phyloP scores from a whole-genome alignment of 2,888 invertebrate genomes.

The Auanema freiburgensis region DNA sequence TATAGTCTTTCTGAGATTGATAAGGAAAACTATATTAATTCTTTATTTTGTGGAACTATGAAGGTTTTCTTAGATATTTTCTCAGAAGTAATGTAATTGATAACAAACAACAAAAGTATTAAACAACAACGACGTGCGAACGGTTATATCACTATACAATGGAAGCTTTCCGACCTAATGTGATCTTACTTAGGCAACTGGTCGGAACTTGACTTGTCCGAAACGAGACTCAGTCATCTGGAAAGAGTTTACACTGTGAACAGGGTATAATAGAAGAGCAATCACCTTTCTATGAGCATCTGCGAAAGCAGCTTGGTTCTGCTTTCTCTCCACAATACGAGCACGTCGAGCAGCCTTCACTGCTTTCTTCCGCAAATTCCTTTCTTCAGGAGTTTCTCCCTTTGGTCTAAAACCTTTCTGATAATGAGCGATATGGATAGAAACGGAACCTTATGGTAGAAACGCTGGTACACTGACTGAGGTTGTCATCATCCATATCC shows the following conservation, averaged over 20 bases:
- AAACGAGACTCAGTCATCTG: conserved; percentile 37
- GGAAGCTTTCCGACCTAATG: background rate
- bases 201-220: conserved; percentile 33
- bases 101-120: background rate
- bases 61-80: no score
- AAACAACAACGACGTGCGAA: no score
- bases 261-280: background rate
- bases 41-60: no score
- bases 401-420: conserved; percentile 69
- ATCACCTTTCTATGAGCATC: conserved; percentile 39
- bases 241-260: conserved; percentile 12
- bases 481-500: conserved; percentile 32
- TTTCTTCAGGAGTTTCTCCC: conserved; percentile 80
- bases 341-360: conserved; percentile 77
- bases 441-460: conserved; percentile 32
- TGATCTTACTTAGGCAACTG: conserved; percentile 15
- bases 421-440: conserved; percentile 18
- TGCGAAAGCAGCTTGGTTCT: conserved; percentile 45
- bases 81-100: no score
- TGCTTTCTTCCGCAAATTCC: conserved; percentile 78
- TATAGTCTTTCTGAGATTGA: no score
- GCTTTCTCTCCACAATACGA: conserved; percentile 58
- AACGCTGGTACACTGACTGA: conserved; percentile 26
- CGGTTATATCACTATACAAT: no score
- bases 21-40: no score